phyloP scores from a whole-genome alignment of 2,113 vertebrate genomes.

The Symphodus melops region DNA sequence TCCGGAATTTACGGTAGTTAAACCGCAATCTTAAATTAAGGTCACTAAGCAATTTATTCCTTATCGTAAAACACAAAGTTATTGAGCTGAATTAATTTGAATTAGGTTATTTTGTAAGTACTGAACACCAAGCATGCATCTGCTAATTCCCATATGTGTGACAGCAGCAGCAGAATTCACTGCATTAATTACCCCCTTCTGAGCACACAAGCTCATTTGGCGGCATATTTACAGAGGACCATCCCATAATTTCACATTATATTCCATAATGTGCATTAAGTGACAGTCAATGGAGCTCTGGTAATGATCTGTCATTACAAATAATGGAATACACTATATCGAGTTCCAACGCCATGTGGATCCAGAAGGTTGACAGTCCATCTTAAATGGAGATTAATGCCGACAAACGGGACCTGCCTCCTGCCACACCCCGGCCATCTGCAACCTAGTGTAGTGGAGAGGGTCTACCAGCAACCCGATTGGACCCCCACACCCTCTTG shows the following conservation, averaged over 20 bases:
- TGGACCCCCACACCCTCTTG: slow-evolving; percentile 63
- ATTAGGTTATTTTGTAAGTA: slow-evolving; percentile 42
- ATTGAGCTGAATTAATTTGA: slow-evolving; percentile 40
- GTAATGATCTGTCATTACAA: slow-evolving; percentile 58
- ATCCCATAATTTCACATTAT: slow-evolving; percentile 37
- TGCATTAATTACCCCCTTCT: slow-evolving; percentile 27
- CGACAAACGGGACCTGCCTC: slow-evolving; percentile 55
- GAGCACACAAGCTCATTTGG: slow-evolving; percentile 18
- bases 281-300: slow-evolving; percentile 33
- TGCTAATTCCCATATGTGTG: slow-evolving; percentile 7
- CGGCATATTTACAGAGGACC: slow-evolving; percentile 15
- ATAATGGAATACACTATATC: slow-evolving; percentile 48
- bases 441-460: slow-evolving; percentile 62
- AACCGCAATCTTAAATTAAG: slow-evolving; percentile 21
- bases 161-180: slow-evolving; percentile 13
- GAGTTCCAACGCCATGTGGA: slow-evolving; percentile 10
- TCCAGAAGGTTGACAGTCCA: slow-evolving; percentile 61
- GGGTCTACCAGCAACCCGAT: slow-evolving; percentile 63
- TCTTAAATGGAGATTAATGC: slow-evolving; percentile 80
- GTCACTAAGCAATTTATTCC: slow-evolving; percentile 5
- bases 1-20: too few relatives aligned
- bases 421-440: slow-evolving; percentile 76
- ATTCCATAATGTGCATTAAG: slow-evolving; percentile 41
- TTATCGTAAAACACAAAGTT: slow-evolving; percentile 15
- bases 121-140: slow-evolving; percentile 12